phyloP scores from a whole-genome alignment of 2,797 vertebrate species.

The Pitangus sulphuratus region DNA sequence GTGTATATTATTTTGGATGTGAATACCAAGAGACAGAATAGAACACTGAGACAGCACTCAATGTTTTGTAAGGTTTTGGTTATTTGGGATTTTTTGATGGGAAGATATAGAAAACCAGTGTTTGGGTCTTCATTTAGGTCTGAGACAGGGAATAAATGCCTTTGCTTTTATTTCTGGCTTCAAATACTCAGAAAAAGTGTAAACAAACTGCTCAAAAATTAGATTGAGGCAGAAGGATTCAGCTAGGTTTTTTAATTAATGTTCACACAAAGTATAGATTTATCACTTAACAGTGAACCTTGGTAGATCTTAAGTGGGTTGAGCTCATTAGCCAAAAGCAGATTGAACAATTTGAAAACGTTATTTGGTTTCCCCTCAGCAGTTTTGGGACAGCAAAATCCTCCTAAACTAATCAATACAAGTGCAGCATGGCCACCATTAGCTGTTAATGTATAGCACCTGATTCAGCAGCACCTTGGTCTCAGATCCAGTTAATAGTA shows the following conservation, averaged over 20 bases:
- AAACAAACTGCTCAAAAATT: neutral
- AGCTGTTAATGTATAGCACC: neutral
- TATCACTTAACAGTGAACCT: neutral
- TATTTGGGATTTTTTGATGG: neutral
- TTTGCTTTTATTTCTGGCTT: neutral
- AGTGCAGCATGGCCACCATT: neutral
- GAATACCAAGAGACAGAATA: neutral
- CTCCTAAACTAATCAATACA: neutral
- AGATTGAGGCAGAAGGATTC: neutral
- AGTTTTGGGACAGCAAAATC: rapidly evolving
- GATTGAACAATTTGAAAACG: neutral
- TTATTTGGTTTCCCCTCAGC: neutral
- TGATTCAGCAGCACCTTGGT: neutral
- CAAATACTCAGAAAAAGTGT: neutral
- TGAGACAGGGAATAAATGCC: neutral
- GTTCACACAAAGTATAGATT: neutral
- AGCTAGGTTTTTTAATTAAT: neutral
- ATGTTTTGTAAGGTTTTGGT: neutral
- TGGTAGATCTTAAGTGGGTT: neutral
- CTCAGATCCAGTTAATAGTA: neutral
- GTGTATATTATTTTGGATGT: neutral
- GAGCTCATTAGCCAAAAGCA: neutral
- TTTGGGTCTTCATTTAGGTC: neutral
- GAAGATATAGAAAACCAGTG: neutral
- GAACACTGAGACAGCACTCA: neutral